Evolutionary conservation across 1,140 invertebrate species (phyloP), one percentile per base, ranked within the genome.

Genomic region (Cydia splendana): DNA sequence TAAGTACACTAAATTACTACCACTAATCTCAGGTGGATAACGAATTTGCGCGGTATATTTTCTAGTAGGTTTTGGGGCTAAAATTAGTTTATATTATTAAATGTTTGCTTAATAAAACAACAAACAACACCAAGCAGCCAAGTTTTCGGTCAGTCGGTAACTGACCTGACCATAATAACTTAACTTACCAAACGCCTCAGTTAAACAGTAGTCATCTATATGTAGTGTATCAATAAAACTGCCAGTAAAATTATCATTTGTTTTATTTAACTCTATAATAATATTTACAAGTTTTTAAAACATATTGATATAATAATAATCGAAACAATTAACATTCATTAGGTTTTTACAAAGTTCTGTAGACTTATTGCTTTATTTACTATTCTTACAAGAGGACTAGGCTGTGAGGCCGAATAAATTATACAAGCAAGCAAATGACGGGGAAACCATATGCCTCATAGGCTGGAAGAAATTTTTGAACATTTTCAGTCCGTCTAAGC

Each of bases 271-370:
- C 77, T 84, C 79, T 82, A 84, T 81, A 84, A 81, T 82, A 87
- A 79, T 85, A 87, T 88, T 87, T 86, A 87, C 83, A 88, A 77
- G 65, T 86, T 77, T 82, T 87, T 79, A 81, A 84, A 82, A 84
- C 84, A 86, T 82, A 84, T 85, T 80, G 76, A 87, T 86, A 81
- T 73, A 80, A 79, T 80, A 84, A 79, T 82, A 81, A 84, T 84
- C 80, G 79, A 86, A 84, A 84, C 82, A 82, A 82, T 87, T 82
- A 85, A 87, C 80, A 82, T 84, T 85, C 79, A 83, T 74, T 77
- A 75, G 75, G 75, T 81, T 79, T 85, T 84, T 80, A 82, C 77
- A 81, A 75, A 81, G 78, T 78, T 83, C 78, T 85, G 77, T 84
- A 84, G 80, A 85, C 79, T 84, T 84, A 87, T 84, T 87, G 81